These are phyloP conservation scores for Eueides isabella DNA, from an alignment of 1,140 invertebrate genomes.

Conservation along the genomic window DNA sequence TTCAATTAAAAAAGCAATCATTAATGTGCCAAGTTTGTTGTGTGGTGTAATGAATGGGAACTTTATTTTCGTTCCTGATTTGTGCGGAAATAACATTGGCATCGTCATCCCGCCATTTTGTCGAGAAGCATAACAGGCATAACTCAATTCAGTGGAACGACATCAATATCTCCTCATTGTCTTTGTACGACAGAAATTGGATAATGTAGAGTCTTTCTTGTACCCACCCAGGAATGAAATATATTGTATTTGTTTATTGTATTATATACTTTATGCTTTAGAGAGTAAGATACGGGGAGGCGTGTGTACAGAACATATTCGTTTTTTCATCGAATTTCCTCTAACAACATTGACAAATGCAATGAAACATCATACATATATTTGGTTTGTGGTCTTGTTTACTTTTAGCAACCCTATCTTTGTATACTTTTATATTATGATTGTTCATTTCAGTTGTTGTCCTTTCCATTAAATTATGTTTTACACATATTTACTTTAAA, in stretches of 20 bases:
- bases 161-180: slow-evolving; percentile 46
- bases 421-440: neutral
- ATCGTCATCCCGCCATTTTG: slow-evolving; percentile 39
- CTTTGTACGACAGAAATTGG: slow-evolving; percentile 44
- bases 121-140: slow-evolving; percentile 31
- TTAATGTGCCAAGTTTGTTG: neutral
- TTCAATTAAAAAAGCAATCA: slow-evolving; percentile 16
- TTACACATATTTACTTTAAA: no score
- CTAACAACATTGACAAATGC: slow-evolving; percentile 17
- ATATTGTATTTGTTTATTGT: slow-evolving; percentile 26
- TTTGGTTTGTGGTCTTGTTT: slow-evolving; percentile 5
- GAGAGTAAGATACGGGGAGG: neutral
- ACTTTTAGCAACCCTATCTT: neutral
- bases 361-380: neutral
- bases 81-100: slow-evolving; percentile 37
- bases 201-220: slow-evolving; percentile 42
- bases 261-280: slow-evolving; percentile 20
- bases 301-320: slow-evolving; percentile 1
- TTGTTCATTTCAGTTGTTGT: neutral
- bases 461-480: neutral
- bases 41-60: slow-evolving; percentile 30
- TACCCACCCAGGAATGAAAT: slow-evolving; percentile 23
- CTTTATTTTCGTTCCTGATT: slow-evolving; percentile 39
- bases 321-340: slow-evolving; percentile 18
- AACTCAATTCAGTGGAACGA: slow-evolving; percentile 42